A percentile compares a stretch with the other conserved stretches of the same genome.
Conservation (phyloP, 2,113 vertebrate genomes). For the Lipophrys pholis region DNA sequence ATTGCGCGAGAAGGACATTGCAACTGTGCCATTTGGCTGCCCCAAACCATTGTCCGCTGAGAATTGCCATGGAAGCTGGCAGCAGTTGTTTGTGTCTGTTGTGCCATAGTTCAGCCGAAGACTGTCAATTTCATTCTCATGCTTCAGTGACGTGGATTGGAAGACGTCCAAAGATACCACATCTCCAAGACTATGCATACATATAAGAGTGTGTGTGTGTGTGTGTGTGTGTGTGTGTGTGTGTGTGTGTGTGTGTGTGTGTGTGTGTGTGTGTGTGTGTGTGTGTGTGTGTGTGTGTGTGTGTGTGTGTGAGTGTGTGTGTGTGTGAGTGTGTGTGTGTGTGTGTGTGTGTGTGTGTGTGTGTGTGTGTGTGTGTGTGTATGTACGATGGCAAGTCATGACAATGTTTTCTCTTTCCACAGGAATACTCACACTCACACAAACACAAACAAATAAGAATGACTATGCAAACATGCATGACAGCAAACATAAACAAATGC, state of each 20-base stretch:
- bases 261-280: not conserved
- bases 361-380: not conserved
- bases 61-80: constrained; percentile 69
- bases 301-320: not conserved
- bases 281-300: not conserved
- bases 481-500: not conserved
- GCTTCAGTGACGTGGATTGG: constrained; percentile 72
- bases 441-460: constrained; percentile 37
- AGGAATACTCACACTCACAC: constrained; percentile 13
- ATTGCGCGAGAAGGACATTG: constrained; percentile 70
- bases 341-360: not conserved
- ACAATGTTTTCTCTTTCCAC: constrained; percentile 33
- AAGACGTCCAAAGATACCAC: constrained; percentile 62
- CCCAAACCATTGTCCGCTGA: constrained; percentile 63
- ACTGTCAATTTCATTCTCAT: constrained; percentile 82
- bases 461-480: constrained; percentile 19
- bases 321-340: too few relatives aligned
- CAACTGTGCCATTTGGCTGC: constrained; percentile 69
- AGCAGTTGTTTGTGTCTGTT: constrained; percentile 63
- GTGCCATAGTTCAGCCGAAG: constrained; percentile 67
- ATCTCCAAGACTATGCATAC: constrained; percentile 41
- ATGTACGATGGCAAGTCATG: constrained; percentile 15
- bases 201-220: constrained; percentile 6
- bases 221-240: not conserved
- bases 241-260: constrained; percentile 16